These are phyloP conservation scores for Podocnemis expansa DNA, from an alignment of 2,113 vertebrate species.

Conservation along the genomic window DNA sequence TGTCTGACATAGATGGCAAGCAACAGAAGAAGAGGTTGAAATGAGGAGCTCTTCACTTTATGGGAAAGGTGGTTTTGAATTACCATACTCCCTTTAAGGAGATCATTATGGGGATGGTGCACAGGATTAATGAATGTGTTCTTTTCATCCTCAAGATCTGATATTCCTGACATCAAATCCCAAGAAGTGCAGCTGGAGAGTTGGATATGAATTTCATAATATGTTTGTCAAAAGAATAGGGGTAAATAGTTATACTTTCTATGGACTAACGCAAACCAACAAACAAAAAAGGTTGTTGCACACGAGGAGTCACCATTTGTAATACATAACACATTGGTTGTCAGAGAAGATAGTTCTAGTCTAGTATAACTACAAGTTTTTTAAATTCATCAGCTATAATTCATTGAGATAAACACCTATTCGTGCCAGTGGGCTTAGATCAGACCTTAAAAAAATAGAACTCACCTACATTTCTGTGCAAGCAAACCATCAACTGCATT, in stretches of 20 bases:
- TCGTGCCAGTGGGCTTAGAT: neutral
- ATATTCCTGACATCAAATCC: conserved; percentile 58
- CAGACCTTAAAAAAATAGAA: neutral
- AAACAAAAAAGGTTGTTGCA: conserved; percentile 13
- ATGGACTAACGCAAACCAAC: neutral
- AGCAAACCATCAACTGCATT: neutral
- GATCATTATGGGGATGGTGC: conserved; percentile 33
- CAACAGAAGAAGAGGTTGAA: conserved; percentile 28
- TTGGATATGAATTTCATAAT: conserved; percentile 59
- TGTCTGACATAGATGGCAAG: conserved; percentile 26
- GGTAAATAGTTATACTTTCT: conserved; percentile 42
- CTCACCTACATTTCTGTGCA: neutral
- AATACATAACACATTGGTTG: neutral
- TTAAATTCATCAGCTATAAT: conserved; percentile 16
- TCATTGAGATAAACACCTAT: neutral
- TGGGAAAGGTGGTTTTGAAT: conserved; percentile 39
- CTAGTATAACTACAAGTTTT: neutral
- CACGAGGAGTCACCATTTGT: conserved; percentile 46
- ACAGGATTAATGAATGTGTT: conserved; percentile 62
- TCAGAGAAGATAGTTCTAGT: conserved; percentile 2
- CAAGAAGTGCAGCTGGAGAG: neutral
- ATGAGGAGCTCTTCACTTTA: conserved; percentile 5
- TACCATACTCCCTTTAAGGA: conserved; percentile 42
- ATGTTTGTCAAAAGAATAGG: conserved; percentile 63
- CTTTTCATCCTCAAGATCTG: conserved; percentile 60